Percentiles rank a stretch among this genome's conserved stretches.
phyloP scores from a whole-genome alignment of 2,113 vertebrate genomes.

The Anoura caudifer region DNA sequence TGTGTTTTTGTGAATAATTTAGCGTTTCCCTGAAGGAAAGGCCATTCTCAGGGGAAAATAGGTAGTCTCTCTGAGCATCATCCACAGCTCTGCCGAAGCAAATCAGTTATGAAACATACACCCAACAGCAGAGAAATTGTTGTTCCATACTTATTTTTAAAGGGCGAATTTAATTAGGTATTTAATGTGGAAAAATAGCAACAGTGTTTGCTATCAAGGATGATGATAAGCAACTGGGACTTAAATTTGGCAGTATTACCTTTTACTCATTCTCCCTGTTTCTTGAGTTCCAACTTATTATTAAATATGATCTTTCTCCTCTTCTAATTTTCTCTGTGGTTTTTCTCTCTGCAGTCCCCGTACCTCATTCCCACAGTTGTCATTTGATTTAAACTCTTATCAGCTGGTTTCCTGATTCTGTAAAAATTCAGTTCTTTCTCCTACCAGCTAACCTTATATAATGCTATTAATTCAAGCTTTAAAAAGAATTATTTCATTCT shows the following conservation, averaged over 20 bases:
- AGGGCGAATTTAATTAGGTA: conserved; percentile 68
- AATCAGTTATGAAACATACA: conserved; percentile 43
- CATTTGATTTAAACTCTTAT: background rate
- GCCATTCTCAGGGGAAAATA: conserved; percentile 33
- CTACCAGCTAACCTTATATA: background rate
- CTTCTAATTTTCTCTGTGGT: background rate
- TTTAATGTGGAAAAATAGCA: conserved; percentile 57
- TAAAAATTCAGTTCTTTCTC: background rate
- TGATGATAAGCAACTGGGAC: background rate
- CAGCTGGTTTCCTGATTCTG: background rate
- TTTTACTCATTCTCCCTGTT: background rate
- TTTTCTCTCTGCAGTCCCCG: background rate
- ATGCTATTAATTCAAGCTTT: background rate
- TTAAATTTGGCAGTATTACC: background rate
- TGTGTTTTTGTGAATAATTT: conserved; percentile 57
- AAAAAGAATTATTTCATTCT: background rate
- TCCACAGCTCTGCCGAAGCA: conserved; percentile 36
- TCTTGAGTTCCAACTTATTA: background rate
- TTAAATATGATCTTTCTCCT: background rate
- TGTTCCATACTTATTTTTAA: conserved; percentile 61
- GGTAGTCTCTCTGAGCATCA: conserved; percentile 41
- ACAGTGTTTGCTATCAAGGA: conserved; percentile 17
- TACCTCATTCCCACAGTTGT: background rate
- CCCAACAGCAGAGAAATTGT: conserved; percentile 17
- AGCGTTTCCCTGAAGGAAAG: conserved; percentile 56